phyloP scores from a whole-genome alignment of 2,113 vertebrate genomes.

The Melanerpes aurifrons region DNA sequence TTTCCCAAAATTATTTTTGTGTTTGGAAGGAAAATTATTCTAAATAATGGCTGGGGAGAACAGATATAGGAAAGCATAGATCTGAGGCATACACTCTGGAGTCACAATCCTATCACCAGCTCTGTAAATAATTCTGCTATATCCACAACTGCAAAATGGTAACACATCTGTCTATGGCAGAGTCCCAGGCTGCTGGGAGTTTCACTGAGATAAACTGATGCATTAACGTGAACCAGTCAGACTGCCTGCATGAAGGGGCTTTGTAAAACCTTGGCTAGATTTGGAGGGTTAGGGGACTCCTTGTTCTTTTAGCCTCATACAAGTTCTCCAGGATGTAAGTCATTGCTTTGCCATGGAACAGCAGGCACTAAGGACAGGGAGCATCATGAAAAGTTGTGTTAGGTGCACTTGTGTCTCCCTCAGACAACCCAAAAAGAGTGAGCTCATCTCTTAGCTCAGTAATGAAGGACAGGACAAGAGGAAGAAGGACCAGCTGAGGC shows the following conservation, averaged over 20 bases:
- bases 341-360: accelerated
- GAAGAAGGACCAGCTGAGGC: background rate
- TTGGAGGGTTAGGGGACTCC: accelerated
- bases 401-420: background rate
- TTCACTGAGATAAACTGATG: background rate
- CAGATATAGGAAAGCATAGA: background rate
- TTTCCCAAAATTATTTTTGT: slow-evolving; percentile 48
- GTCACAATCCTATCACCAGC: slow-evolving; percentile 1
- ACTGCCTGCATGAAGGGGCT: background rate
- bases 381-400: background rate
- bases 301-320: background rate
- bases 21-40: slow-evolving; percentile 42
- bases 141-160: background rate
- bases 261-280: background rate
- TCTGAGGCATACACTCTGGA: background rate
- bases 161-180: background rate
- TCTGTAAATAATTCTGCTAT: slow-evolving; percentile 3
- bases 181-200: background rate
- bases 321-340: background rate
- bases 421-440: background rate
- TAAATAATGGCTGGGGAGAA: slow-evolving; percentile 9
- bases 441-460: background rate
- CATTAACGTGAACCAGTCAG: background rate
- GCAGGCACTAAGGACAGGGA: background rate
- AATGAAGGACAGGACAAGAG: background rate